Evolutionary conservation across 1,140 invertebrate species (phyloP).

Genomic region (Zaprionus africanus): DNA sequence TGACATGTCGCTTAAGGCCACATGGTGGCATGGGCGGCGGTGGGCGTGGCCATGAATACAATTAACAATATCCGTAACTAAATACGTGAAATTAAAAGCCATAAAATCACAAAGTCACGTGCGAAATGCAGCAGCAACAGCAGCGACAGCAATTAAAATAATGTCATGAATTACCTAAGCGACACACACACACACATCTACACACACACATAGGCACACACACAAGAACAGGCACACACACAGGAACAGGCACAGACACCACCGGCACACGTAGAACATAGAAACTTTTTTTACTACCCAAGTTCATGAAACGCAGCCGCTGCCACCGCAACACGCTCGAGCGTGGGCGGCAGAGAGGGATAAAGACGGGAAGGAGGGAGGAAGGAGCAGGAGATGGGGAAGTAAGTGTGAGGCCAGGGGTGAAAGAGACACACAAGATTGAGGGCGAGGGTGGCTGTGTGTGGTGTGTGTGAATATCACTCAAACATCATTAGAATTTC

Average conservation of each 20-base stretch:
- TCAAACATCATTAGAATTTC: conserved; percentile 74
- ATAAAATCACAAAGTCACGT: conserved; percentile 82
- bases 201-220: conserved; percentile 17
- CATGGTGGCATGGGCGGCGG: not conserved
- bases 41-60: conserved; percentile 54
- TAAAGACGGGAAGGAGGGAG: too few species aligned
- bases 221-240: conserved; percentile 34
- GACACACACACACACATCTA: conserved; percentile 51
- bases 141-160: conserved; percentile 77
- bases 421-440: not conserved
- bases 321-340: conserved; percentile 32
- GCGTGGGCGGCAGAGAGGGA: conserved; percentile 8
- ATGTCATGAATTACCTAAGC: conserved; percentile 69
- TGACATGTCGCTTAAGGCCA: not conserved
- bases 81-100: conserved; percentile 82
- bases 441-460: not conserved
- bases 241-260: conserved; percentile 13
- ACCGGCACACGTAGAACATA: conserved; percentile 20
- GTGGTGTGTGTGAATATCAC: conserved; percentile 10
- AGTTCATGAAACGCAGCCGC: conserved; percentile 67
- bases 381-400: too few species aligned
- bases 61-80: conserved; percentile 81
- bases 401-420: not conserved
- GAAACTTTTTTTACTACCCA: conserved; percentile 67
- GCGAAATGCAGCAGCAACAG: conserved; percentile 67